These are phyloP conservation scores for Rhyacichthys aspro DNA, from an alignment of 2,797 vertebrate genomes.

Conservation along the genomic window DNA sequence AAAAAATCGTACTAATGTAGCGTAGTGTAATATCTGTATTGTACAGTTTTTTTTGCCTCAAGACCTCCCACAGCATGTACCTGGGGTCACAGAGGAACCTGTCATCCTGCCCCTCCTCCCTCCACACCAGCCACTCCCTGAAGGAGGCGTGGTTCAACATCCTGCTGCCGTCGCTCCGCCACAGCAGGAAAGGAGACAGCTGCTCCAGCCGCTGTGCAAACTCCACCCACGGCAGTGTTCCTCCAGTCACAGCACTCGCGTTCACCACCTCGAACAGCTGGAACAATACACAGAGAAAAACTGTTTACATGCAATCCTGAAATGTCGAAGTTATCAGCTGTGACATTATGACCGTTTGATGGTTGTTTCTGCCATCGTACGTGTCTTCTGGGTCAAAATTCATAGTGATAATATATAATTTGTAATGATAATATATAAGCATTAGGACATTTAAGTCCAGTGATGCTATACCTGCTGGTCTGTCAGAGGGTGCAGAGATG, in stretches of 20 bases:
- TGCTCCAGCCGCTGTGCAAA: conserved; percentile 94
- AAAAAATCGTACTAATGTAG: no score
- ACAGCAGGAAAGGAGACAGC: conserved; percentile 92
- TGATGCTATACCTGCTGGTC: conserved; percentile 86
- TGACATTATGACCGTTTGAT: no score
- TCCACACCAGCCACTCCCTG: conserved; percentile 97
- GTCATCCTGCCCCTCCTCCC: conserved; percentile 96
- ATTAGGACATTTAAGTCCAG: no score
- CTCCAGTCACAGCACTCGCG: conserved; percentile 86
- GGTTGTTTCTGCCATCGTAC: no score
- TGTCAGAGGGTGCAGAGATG: conserved; percentile 93
- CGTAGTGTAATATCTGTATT: no score
- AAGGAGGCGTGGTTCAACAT: conserved; percentile 98
- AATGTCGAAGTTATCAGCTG: no score
- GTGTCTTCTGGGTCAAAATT: no score
- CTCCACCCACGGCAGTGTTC: conserved; percentile 89
- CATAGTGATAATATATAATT: no score
- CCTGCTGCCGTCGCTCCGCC: conserved; percentile 89
- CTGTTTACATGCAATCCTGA: neutral
- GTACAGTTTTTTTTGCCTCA: no score
- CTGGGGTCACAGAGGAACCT: conserved; percentile 97
- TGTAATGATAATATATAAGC: no score
- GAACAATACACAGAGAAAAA: neutral
- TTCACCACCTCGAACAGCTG: conserved; percentile 87
- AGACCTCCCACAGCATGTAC: conserved; percentile 73